Evolutionary conservation across 2,888 invertebrate genomes (phyloP), one percentile per base, ranked within the genome.

Genomic region (Dexiosoma caninum): DNA sequence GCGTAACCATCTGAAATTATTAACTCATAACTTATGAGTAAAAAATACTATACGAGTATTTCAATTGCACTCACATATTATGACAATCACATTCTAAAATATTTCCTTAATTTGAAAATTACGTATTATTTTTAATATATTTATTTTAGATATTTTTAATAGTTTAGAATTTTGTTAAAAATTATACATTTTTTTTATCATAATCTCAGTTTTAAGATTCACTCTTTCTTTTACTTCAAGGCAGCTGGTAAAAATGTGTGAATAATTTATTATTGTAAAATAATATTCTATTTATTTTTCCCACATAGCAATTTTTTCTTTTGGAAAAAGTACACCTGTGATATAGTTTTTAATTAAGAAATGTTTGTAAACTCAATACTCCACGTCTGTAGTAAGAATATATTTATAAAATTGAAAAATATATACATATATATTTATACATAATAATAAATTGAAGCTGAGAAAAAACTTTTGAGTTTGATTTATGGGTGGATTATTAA

Each of bases 331-430:
- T n/a, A 16, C 21, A 46, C 7, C 78, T 78, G 78, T 78, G 78
- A 78, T 78, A 78, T 74, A 74, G 46, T 67, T 66, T 23, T 44
- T 30, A 62, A 32, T 40, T 44, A 16, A 49, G 6, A 21, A 6
- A 10, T 12, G 37, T 49, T 51, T 71, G 8, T 60, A n/a, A 27
- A 53, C 14, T 23, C 6, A n/a, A n/a, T n/a, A n/a, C n/a, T n/a
- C n/a, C n/a, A n/a, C n/a, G n/a, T n/a, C n/a, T n/a, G n/a, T n/a
- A n/a, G n/a, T n/a, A n/a, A n/a, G n/a, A n/a, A n/a, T n/a, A n/a
- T 51, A 51, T 37, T 37, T 57, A 23, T 53, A 16, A 21, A 37
- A 44, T 5, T 16, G 19, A 44, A 40, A 40, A 40, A 40, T 23
- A 3, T 14, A 23, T 46, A n/a, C 1, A 46, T 21, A 57, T n/a